Conservation (phyloP, 2,888 invertebrate genomes). For the Plebejus argus region DNA sequence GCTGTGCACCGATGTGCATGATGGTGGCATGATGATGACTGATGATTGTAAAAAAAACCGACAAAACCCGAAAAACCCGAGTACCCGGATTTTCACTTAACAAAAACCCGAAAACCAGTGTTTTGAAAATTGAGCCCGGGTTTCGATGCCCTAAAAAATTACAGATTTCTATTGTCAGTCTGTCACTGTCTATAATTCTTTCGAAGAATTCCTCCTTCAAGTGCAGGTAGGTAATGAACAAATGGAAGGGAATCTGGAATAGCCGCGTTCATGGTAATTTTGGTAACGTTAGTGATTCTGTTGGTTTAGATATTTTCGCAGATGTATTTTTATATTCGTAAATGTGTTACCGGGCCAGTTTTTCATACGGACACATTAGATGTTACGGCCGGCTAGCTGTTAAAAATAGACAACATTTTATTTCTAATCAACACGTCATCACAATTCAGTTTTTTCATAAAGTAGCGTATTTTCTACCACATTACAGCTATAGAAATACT, state of each 20-base stretch:
- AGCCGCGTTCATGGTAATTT: not conserved
- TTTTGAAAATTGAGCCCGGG: too few species aligned
- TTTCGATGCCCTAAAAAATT: too few species aligned
- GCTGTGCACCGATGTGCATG: constrained; percentile 54
- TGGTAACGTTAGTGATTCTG: not conserved
- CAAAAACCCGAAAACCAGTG: too few species aligned
- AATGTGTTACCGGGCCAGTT: not conserved
- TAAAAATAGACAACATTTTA: not conserved
- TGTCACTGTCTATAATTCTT: too few species aligned
- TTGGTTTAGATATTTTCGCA: not conserved
- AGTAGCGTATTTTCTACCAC: not conserved
- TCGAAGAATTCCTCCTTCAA: too few species aligned
- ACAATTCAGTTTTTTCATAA: not conserved
- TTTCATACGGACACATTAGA: not conserved
- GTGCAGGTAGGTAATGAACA: too few species aligned
- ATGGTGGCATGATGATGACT: too few species aligned
- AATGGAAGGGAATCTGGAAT: too few species aligned
- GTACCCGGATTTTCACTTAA: too few species aligned
- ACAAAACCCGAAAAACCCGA: too few species aligned
- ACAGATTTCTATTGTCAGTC: too few species aligned
- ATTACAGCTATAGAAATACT: not conserved
- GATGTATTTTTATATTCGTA: constrained; percentile 1
- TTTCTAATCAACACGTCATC: not conserved
- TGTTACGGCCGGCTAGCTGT: not conserved
- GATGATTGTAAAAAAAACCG: too few species aligned